phyloP scores from a whole-genome alignment of 2,113 vertebrate species.

The Cricetomys ansorgei region DNA sequence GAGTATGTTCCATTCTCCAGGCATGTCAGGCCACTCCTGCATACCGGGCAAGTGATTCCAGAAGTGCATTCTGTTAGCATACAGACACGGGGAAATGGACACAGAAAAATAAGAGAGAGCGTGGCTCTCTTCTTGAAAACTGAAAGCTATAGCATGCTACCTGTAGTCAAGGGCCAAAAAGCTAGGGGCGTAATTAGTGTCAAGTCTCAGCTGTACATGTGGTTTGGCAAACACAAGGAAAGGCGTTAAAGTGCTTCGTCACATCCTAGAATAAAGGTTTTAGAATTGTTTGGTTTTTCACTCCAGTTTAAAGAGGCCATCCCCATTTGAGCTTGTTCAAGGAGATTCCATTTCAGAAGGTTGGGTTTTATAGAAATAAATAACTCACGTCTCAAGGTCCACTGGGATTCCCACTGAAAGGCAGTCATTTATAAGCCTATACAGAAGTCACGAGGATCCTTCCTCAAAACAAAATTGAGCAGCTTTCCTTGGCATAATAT shows the following conservation, averaged over 20 bases:
- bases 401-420: background rate
- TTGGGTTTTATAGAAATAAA: conserved; percentile 50
- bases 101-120: background rate
- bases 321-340: background rate
- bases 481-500: background rate
- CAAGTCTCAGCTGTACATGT: background rate
- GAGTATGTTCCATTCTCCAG: background rate
- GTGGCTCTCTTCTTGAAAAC: background rate
- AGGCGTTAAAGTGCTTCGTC: conserved; percentile 1
- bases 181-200: background rate
- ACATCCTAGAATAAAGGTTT: background rate
- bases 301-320: background rate
- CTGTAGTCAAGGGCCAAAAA: conserved; percentile 18
- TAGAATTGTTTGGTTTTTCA: background rate
- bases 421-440: background rate
- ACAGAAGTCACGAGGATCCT: background rate
- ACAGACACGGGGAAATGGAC: background rate
- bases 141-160: background rate
- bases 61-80: background rate
- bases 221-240: background rate
- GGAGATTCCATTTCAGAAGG: conserved; percentile 28
- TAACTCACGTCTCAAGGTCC: background rate
- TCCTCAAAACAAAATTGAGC: background rate
- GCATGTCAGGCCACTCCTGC: background rate
- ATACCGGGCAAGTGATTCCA: background rate